A percentile compares a stretch with the other conserved stretches of the same genome.
Conservation (phyloP, 2,113 vertebrate species). For the Heterotilapia buettikoferi region DNA sequence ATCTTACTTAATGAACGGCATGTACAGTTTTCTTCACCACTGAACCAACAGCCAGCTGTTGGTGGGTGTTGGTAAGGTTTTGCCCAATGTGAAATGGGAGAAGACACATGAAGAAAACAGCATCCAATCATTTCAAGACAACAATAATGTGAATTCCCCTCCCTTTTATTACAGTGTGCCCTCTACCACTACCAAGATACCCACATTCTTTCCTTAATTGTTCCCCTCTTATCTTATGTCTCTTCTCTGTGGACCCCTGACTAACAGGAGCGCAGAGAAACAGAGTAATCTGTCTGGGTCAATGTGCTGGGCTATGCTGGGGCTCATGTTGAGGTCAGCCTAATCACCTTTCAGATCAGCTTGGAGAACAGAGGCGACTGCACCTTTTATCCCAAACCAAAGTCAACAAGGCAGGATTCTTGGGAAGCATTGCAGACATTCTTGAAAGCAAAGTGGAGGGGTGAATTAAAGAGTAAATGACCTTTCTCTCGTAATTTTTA, state of each 20-base stretch:
- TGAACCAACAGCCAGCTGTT: not conserved
- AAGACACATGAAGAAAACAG: not conserved
- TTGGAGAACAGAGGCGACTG: constrained; percentile 58
- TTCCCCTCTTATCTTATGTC: constrained; percentile 20
- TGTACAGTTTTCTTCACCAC: not conserved
- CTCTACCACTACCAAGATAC: not conserved
- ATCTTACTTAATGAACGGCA: not conserved
- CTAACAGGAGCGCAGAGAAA: constrained; percentile 54
- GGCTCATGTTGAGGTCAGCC: constrained; percentile 62
- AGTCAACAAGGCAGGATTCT: constrained; percentile 74
- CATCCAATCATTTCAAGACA: not conserved
- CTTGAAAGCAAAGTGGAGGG: constrained; percentile 60
- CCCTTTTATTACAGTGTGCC: not conserved
- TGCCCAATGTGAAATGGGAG: not conserved
- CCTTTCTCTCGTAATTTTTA: constrained; percentile 40
- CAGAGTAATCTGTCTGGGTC: constrained; percentile 53
- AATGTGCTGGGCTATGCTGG: constrained; percentile 36
- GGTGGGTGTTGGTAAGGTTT: not conserved
- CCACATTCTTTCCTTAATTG: constrained; percentile 29
- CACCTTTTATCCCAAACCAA: constrained; percentile 76
- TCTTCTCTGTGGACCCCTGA: constrained; percentile 12
- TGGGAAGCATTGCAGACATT: constrained; percentile 74
- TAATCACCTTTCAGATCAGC: constrained; percentile 74
- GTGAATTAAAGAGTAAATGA: constrained; percentile 41
- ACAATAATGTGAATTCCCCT: not conserved